Conservation (phyloP, 2,113 vertebrate genomes). For the Pionites leucogaster region DNA sequence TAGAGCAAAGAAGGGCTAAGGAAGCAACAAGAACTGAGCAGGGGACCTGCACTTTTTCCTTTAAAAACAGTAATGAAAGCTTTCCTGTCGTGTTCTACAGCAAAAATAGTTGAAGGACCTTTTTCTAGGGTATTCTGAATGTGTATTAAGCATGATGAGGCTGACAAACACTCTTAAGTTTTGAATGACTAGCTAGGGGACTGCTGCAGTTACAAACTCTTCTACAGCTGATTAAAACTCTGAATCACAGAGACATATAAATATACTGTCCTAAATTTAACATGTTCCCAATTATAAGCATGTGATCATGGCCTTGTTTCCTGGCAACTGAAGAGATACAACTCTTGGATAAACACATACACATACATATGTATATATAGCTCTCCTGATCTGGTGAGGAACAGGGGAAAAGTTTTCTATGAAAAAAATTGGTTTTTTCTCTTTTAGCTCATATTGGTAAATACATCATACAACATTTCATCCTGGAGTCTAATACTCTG, state of each 20-base stretch:
- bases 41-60: background rate
- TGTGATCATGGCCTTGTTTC: background rate
- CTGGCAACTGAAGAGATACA: background rate
- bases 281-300: background rate
- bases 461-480: background rate
- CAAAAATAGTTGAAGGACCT: background rate
- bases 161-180: background rate
- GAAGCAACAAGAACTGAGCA: background rate
- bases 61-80: background rate
- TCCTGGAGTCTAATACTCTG: background rate
- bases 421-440: background rate
- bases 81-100: background rate
- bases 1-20: background rate
- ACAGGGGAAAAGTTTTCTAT: background rate
- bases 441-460: background rate
- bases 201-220: background rate
- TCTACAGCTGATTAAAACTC: background rate
- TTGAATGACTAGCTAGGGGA: background rate
- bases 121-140: background rate
- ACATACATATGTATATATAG: background rate
- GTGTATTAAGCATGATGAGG: background rate
- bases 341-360: background rate
- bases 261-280: background rate
- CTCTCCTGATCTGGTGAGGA: background rate
- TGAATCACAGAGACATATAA: background rate